Evolutionary conservation across 2,888 invertebrate genomes (phyloP), one percentile per base, ranked within the genome.

Genomic region (Criorhina ranunculi): DNA sequence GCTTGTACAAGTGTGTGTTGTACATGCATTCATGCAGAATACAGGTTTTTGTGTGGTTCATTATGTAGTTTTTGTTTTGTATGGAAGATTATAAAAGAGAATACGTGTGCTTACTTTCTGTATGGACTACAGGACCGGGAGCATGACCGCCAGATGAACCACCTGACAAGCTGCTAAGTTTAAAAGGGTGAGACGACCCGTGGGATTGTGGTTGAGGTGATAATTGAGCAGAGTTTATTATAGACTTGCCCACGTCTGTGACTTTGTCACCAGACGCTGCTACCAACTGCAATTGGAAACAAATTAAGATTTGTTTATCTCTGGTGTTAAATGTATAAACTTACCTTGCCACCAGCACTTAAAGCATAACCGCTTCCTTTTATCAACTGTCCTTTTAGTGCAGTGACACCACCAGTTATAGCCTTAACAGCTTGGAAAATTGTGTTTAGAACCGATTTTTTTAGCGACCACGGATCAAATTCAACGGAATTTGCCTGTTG

Each of bases 381-480:
- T 88, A 97, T 95, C 31, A 97, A 92, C 90, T 97, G 96, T 0
- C 97, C 97, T 89, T 96, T 97, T n/a, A 97, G 93, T 29, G 97
- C 97, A 2, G 97, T 95, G 8, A 96, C 95, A 57, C 97, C 96
- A 8, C 97, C 97, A 7, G 96, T 96, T 86, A 97, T 96, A 11
- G 97, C 97, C 90, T 97, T 97, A 0, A 96, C 95, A 0, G 97
- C 97, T 93, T 97, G 96, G 89, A 97, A 94, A 8, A 97, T 93
- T 3, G 97, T 96, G 91, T 95, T 95, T 12, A 97, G 92, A 80
- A 97, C 95, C 0, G 96, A 96, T 89, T 96, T 96, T 92, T 97
- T 97, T 88, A 97, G 92, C 17, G 95, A 94, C 95, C 95, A 96
- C 87, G 95, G 94, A 91, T 95, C 95, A 87, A 95, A 95, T 85